A percentile compares a stretch with the other conserved stretches of the same genome.
Evolutionary conservation across 2,888 invertebrate species (phyloP).

Genomic region (Pheosia gnoma): DNA sequence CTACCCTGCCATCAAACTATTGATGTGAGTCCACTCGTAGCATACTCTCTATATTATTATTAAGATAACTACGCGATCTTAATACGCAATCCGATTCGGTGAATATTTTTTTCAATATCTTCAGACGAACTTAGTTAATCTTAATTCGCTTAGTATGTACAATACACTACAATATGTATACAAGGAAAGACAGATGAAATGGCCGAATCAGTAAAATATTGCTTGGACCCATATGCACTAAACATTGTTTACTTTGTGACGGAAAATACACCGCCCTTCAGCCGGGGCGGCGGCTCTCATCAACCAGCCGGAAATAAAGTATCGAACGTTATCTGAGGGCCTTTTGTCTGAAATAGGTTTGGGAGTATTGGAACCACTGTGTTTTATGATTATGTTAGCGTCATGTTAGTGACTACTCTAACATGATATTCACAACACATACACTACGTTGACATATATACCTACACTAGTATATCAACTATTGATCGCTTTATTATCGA

Average conservation of each 20-base stretch:
- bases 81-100: too few relatives aligned
- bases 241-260: slow-evolving; percentile 6
- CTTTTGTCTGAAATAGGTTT: slow-evolving; percentile 4
- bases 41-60: too few relatives aligned
- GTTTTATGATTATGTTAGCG: slow-evolving; percentile 2
- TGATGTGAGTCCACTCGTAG: too few relatives aligned
- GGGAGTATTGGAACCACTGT: slow-evolving; percentile 1
- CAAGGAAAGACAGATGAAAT: slow-evolving; percentile 1
- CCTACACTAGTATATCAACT: too few relatives aligned
- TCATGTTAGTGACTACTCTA: too few relatives aligned
- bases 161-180: background rate
- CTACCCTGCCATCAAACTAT: too few relatives aligned
- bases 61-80: too few relatives aligned
- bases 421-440: too few relatives aligned
- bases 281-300: slow-evolving; percentile 4
- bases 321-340: slow-evolving; percentile 7
- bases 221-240: slow-evolving; percentile 3
- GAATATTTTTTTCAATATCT: background rate
- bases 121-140: background rate
- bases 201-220: slow-evolving; percentile 1
- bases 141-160: background rate
- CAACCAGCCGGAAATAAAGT: slow-evolving; percentile 7
- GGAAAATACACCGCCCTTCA: background rate
- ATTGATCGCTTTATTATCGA: too few relatives aligned
- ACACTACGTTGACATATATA: too few relatives aligned